Conservation (phyloP, 2,888 invertebrate genomes). For the Argynnis bischoffii region DNA sequence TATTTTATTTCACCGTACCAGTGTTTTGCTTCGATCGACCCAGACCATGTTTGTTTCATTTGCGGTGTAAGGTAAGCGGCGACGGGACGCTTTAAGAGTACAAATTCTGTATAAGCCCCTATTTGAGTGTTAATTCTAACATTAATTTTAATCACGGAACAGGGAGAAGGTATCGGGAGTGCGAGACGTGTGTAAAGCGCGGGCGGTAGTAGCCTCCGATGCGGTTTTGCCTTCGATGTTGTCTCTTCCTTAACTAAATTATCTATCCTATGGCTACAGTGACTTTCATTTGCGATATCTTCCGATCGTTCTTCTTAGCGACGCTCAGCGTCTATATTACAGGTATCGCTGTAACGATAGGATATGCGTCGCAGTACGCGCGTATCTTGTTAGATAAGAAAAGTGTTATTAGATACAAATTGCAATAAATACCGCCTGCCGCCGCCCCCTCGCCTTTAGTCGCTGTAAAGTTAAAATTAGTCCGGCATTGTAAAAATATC, state of each 20-base stretch:
- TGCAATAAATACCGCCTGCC: conserved; percentile 58
- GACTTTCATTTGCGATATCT: conserved; percentile 67
- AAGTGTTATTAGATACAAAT: conserved; percentile 78
- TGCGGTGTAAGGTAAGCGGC: conserved; percentile 57
- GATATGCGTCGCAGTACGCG: conserved; percentile 71
- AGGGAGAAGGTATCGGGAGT: conserved; percentile 66
- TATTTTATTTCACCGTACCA: conserved; percentile 54
- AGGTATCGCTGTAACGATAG: conserved; percentile 74
- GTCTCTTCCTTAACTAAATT: conserved; percentile 71
- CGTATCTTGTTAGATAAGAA: conserved; percentile 74
- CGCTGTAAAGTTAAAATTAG: conserved; percentile 71
- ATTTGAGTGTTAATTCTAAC: conserved; percentile 76
- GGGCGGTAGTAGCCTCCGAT: conserved; percentile 61
- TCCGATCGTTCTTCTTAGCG: conserved; percentile 54
- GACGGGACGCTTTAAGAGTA: conserved; percentile 84
- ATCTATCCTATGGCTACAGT: conserved; percentile 77
- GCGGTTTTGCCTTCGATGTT: conserved; percentile 78
- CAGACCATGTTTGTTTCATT: conserved; percentile 41
- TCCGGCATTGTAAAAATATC: conserved; percentile 76
- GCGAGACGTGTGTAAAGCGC: conserved; percentile 55
- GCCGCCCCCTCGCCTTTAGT: conserved; percentile 59
- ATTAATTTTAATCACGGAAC: conserved; percentile 71
- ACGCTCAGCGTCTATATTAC: conserved; percentile 9
- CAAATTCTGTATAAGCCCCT: conserved; percentile 88
- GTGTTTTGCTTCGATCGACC: conserved; percentile 59